Evolutionary conservation across 2,888 invertebrate genomes (phyloP).

Genomic region (Noctua janthina): DNA sequence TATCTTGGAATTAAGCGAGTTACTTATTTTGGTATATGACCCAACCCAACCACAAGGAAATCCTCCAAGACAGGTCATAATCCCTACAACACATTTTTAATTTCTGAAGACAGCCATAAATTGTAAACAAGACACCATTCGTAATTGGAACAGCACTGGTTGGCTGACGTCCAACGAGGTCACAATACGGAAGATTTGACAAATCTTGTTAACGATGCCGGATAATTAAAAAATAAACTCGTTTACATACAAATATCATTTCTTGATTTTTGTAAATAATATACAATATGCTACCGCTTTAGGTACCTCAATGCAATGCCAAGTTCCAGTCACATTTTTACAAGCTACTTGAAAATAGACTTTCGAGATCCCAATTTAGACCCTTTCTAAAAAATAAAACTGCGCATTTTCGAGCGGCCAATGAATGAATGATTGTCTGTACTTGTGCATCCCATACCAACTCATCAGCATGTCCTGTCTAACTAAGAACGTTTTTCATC

Average conservation of each 20-base stretch:
- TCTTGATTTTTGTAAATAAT: neutral
- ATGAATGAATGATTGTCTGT: too few species aligned
- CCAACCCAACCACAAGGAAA: slow-evolving; percentile 1
- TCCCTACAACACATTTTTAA: neutral
- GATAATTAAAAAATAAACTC: slow-evolving; percentile 28
- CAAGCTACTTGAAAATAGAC: neutral
- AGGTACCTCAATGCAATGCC: neutral
- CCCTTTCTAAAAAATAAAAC: too few species aligned
- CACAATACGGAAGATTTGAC: slow-evolving; percentile 19
- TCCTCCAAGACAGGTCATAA: slow-evolving; percentile 9
- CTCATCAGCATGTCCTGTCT: too few species aligned
- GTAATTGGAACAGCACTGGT: slow-evolving; percentile 31
- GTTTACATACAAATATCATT: neutral
- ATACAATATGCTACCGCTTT: neutral
- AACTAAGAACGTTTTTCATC: neutral
- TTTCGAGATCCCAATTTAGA: too few species aligned
- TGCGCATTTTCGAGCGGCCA: too few species aligned
- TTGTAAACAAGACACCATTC: slow-evolving; percentile 21
- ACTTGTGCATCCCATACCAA: too few species aligned
- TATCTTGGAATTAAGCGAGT: neutral
- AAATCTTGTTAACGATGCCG: slow-evolving; percentile 26
- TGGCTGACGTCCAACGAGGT: slow-evolving; percentile 62
- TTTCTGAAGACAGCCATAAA: slow-evolving; percentile 15
- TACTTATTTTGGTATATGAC: neutral
- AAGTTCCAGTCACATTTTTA: neutral